These are phyloP conservation scores for Andrena flavipes DNA, from an alignment of 2,888 invertebrate genomes.

Conservation along the genomic window DNA sequence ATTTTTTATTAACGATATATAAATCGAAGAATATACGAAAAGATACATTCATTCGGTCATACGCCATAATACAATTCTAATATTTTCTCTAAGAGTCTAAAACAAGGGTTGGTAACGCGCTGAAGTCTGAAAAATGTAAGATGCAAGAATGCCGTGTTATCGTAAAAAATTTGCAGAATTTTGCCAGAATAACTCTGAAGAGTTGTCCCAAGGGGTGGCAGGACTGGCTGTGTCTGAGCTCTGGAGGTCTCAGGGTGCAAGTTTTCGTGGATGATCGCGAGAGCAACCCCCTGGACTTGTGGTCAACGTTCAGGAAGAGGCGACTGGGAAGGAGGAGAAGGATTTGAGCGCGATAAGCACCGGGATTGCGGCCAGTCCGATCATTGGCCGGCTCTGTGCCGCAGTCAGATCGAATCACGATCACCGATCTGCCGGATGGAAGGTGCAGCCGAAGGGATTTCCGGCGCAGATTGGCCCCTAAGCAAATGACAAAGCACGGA, in stretches of 20 bases:
- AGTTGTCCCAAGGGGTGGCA: background rate
- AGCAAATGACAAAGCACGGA: constrained; percentile 82
- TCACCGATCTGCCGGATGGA: constrained; percentile 76
- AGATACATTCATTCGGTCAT: no score
- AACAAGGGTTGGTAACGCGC: no score
- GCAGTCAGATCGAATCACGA: constrained; percentile 81
- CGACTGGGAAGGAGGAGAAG: constrained; percentile 38
- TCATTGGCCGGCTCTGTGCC: constrained; percentile 74
- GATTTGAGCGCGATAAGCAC: constrained; percentile 69
- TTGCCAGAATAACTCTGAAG: no score
- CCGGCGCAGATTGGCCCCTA: constrained; percentile 78
- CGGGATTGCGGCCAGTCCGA: constrained; percentile 67
- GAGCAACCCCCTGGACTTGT: constrained; percentile 44
- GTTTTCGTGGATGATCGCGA: constrained; percentile 41
- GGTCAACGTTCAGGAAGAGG: constrained; percentile 41
- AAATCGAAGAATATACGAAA: no score
- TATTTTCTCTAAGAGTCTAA: no score
- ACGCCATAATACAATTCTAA: no score
- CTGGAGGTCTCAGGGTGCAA: constrained; percentile 19
- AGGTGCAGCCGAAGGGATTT: constrained; percentile 72
- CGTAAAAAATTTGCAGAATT: no score
- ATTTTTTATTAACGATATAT: no score
- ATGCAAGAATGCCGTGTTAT: no score
- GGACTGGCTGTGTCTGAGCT: background rate
- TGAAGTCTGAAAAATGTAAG: no score